phyloP scores from a whole-genome alignment of 2,113 vertebrate genomes.

The Percopsis transmontana region DNA sequence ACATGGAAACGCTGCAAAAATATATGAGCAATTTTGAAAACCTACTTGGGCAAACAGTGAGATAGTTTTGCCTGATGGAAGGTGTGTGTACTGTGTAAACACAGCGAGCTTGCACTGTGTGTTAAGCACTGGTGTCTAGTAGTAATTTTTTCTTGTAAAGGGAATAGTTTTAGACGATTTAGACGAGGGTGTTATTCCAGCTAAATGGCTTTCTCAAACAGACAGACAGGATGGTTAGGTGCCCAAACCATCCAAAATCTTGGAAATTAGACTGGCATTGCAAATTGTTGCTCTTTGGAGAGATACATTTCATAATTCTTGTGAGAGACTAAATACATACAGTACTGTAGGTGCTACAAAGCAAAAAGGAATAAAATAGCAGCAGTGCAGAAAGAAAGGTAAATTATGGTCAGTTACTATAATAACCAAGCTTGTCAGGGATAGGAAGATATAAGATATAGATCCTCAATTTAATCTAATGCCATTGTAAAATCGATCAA shows the following conservation, averaged over 20 bases:
- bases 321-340: background rate
- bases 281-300: constrained; percentile 6
- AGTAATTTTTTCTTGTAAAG: background rate
- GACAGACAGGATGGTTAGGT: too few species aligned
- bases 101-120: background rate
- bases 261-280: constrained; percentile 19
- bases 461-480: constrained; percentile 40
- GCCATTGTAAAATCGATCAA: constrained; percentile 30
- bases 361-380: constrained; percentile 4
- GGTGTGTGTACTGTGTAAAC: background rate
- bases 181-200: background rate
- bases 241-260: background rate
- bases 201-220: background rate
- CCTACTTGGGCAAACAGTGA: constrained; percentile 28
- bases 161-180: background rate
- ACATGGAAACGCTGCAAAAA: constrained; percentile 43
- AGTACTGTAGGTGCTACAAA: too few species aligned
- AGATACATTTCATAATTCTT: background rate
- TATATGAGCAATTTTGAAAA: constrained; percentile 9
- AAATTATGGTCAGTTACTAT: background rate
- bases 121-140: background rate
- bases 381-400: background rate
- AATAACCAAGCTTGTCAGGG: background rate
- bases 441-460: constrained; percentile 7
- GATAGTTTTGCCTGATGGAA: background rate